These are phyloP conservation scores for Syrmaticus mikado DNA, from an alignment of 2,113 vertebrate species.

Conservation along the genomic window DNA sequence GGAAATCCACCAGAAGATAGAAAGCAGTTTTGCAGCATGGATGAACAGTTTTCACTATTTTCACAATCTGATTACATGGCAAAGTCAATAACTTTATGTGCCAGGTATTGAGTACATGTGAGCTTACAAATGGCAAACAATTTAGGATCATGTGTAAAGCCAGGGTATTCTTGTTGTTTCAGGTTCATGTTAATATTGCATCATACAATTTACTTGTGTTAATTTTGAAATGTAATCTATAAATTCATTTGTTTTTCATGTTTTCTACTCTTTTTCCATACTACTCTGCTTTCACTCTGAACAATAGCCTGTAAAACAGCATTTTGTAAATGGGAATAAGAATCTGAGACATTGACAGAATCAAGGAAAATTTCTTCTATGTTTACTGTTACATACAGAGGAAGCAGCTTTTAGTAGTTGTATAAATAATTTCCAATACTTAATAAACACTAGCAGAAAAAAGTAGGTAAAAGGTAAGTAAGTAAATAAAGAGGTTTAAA, in stretches of 20 bases:
- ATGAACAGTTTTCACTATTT: neutral
- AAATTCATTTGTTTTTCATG: neutral
- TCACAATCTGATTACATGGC: neutral
- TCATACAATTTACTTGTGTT: neutral
- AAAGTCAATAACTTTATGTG: neutral
- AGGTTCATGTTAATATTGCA: neutral
- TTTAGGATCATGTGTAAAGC: neutral
- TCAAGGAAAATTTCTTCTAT: neutral
- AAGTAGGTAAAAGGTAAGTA: neutral
- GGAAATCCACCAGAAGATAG: neutral
- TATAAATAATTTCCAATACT: neutral
- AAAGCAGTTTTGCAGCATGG: neutral
- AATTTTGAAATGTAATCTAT: neutral
- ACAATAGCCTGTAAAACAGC: neutral
- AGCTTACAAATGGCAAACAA: neutral
- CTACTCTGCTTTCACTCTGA: neutral
- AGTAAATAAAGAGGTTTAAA: neutral
- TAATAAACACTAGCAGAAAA: neutral
- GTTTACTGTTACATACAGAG: neutral
- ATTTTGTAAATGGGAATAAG: neutral
- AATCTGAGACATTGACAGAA: neutral
- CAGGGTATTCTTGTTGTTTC: neutral
- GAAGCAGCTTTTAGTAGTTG: neutral
- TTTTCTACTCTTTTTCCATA: neutral
- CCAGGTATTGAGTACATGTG: neutral